Conservation (phyloP, 2,113 vertebrate species). For the Boleophthalmus pectinirostris region DNA sequence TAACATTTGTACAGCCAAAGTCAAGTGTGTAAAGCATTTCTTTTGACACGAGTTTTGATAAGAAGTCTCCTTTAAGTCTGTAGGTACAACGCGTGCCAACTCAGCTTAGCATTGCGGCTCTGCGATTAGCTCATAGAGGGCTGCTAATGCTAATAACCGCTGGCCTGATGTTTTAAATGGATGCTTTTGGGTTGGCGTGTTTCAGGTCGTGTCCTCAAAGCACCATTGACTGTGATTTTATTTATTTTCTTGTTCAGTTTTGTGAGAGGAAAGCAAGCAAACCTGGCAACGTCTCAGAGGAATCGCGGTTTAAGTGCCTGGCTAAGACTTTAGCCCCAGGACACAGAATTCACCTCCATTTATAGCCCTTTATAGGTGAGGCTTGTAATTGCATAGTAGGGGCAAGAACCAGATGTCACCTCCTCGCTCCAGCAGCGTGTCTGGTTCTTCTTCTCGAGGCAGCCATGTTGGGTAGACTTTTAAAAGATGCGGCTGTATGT, state of each 20-base stretch:
- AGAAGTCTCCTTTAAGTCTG: constrained; percentile 1
- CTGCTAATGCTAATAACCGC: neutral
- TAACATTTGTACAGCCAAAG: neutral
- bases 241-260: neutral
- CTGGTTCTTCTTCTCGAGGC: constrained; percentile 10
- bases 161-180: constrained; percentile 5
- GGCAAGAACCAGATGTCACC: constrained; percentile 41
- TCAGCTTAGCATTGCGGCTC: constrained; percentile 3
- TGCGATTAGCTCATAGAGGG: neutral
- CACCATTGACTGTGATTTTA: neutral
- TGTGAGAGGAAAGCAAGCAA: neutral
- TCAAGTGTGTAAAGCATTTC: neutral
- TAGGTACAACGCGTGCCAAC: neutral
- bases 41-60: constrained; percentile 7
- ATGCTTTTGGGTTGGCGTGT: constrained; percentile 24
- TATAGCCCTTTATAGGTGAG: constrained; percentile 6
- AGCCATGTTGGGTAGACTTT: neutral
- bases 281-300: constrained; percentile 1
- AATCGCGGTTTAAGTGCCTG: constrained; percentile 20
- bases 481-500: neutral
- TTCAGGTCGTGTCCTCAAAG: constrained; percentile 20
- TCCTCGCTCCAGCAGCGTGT: constrained; percentile 15
- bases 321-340: neutral
- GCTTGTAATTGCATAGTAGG: constrained; percentile 28
- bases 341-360: constrained; percentile 3